These are phyloP conservation scores for Atrichornis clamosus DNA, from an alignment of 2,113 vertebrate species.

Conservation along the genomic window DNA sequence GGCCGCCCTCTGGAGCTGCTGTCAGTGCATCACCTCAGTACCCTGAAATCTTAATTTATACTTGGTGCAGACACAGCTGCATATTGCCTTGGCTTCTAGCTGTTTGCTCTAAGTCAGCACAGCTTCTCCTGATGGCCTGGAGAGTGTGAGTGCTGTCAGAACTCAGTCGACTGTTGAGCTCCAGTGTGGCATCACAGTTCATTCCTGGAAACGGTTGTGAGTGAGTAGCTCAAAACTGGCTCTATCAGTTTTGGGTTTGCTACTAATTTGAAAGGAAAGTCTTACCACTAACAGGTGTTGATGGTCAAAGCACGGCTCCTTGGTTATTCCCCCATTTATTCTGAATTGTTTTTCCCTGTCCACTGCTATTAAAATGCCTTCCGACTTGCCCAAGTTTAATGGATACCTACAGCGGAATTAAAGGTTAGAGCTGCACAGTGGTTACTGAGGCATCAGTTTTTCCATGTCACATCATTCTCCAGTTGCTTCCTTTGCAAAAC, in stretches of 20 bases:
- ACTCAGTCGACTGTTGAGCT: neutral
- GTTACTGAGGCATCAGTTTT: neutral
- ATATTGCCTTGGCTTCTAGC: neutral
- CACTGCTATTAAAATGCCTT: neutral
- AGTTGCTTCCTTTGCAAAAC: neutral
- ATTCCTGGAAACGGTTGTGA: neutral
- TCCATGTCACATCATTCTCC: neutral
- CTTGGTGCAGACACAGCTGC: neutral
- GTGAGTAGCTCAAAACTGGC: neutral
- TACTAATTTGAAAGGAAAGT: neutral
- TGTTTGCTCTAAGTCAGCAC: neutral
- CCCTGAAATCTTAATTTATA: neutral
- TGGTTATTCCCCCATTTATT: neutral
- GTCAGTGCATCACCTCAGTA: neutral
- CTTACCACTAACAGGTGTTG: fast-evolving
- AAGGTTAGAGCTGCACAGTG: neutral
- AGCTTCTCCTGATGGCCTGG: neutral
- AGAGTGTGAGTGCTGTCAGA: neutral
- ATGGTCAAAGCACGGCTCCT: neutral
- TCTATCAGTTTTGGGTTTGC: neutral
- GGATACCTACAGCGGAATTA: neutral
- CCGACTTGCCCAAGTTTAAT: neutral
- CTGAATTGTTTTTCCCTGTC: neutral
- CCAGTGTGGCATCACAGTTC: fast-evolving
- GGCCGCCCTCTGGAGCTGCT: neutral